Percentiles rank a stretch among this genome's conserved stretches.
Evolutionary conservation across 2,888 invertebrate species (phyloP).

Genomic region (Ochropacha duplaris): DNA sequence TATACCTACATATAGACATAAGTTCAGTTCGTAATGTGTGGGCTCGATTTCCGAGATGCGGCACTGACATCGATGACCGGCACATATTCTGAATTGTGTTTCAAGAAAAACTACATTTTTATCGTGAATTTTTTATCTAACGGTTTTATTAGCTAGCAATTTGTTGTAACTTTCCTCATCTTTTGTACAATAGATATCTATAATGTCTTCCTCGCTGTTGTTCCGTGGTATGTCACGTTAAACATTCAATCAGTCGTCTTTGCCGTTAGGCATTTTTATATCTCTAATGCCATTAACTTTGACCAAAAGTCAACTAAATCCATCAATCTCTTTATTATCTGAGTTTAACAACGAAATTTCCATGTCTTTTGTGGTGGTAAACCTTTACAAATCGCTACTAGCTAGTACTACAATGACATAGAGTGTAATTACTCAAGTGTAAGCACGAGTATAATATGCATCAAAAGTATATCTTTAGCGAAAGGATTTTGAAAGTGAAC

Average conservation of each 20-base stretch:
- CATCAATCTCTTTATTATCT: not conserved
- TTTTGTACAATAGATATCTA: not conserved
- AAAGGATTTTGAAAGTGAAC: conserved; percentile 67
- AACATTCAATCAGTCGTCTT: not conserved
- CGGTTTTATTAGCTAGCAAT: not conserved
- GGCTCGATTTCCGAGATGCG: not conserved
- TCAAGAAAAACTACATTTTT: not conserved
- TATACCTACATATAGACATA: not conserved
- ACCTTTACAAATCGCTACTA: not conserved
- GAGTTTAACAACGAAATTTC: not conserved
- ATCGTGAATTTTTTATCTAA: not conserved
- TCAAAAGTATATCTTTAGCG: conserved; percentile 28
- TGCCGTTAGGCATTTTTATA: not conserved
- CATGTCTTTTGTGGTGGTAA: not conserved
- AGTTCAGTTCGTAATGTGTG: not conserved
- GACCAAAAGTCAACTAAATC: not conserved
- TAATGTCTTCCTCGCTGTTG: not conserved
- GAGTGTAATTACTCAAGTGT: not conserved
- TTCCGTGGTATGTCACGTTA: not conserved
- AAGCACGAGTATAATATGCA: not conserved
- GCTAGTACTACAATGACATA: not conserved
- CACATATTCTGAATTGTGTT: not conserved
- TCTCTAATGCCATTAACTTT: not conserved
- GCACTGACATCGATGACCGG: not conserved
- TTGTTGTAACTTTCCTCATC: not conserved